Evolutionary conservation across 2,888 invertebrate genomes (phyloP), one percentile per base, ranked within the genome.

Genomic region (Nysson spinosus): DNA sequence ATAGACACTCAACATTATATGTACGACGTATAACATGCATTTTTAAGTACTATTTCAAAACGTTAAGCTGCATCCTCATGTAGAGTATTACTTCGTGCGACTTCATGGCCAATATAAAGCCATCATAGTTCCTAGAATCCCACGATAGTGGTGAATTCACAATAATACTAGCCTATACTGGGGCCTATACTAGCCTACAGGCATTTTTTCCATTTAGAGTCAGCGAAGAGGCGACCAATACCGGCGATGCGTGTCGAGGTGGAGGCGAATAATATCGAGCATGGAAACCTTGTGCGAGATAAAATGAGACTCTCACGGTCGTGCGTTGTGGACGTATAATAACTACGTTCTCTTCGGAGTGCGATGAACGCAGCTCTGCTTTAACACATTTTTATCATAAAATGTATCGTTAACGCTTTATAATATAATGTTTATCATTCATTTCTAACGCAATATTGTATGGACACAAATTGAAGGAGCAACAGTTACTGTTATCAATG

Each of bases 231-330:
- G 44, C 52, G 54, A 55, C 66, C 49, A 66, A 67, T 66, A 28
- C 47, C 30, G 52, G 6, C 49, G 54, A 60, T 56, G 46, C 56
- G 51, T 57, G 60, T 66, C 46, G 62, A 61, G 44, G 68, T 44
- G 69, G 62, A 67, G 60, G 60, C 55, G 55, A 75, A 61, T 75
- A 74, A 65, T 75, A 72, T 71, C 71, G 56, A 58, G 34, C 61
- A 37, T 30, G 37, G 73, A 76, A 75, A 77, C 74, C 75, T 75
- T 74, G 74, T 77, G 74, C 74, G 68, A 77, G 74, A 75, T 70
- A 77, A 75, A 77, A 77, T 67, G 57, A 51, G 37, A 40, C 62
- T 61, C 66, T 77, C 77, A 77, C 54, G 68, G 74, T 67, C 74
- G 57, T 51, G 54, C 44, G 47, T 57, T 28, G 47, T 46, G 60